These are phyloP conservation scores for Drosophila leonis DNA, from an alignment of 2,888 invertebrate species.

Conservation along the genomic window DNA sequence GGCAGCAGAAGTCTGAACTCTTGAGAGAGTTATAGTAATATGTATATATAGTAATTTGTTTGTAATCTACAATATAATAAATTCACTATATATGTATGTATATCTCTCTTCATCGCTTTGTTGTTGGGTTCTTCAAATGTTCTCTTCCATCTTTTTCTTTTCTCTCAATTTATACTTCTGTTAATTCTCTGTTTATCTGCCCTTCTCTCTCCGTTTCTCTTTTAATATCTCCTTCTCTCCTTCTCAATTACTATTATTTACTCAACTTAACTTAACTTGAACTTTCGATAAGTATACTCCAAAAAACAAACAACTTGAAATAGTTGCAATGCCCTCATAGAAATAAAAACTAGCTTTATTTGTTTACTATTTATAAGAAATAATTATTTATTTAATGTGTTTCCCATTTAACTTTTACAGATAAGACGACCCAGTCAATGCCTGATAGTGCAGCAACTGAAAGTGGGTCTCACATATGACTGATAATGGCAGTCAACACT, in stretches of 20 bases:
- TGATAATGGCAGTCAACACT: constrained; percentile 64
- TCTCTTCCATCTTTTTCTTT: too few species aligned
- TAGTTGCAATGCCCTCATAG: neutral
- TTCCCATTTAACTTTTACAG: constrained; percentile 48
- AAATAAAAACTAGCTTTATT: constrained; percentile 9
- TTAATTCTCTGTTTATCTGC: too few species aligned
- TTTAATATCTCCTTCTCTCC: neutral
- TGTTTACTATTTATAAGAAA: constrained; percentile 32
- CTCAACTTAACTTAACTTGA: neutral
- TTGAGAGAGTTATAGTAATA: neutral
- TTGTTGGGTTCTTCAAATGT: too few species aligned
- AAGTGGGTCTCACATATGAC: constrained; percentile 61
- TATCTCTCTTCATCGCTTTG: too few species aligned
- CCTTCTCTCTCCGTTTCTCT: neutral
- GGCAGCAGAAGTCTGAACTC: too few species aligned
- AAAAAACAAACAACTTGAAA: neutral
- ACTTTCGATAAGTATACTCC: neutral
- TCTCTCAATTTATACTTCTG: too few species aligned
- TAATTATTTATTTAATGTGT: constrained; percentile 42
- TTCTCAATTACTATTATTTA: neutral
- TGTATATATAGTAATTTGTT: too few species aligned
- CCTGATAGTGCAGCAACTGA: constrained; percentile 53
- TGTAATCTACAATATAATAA: neutral
- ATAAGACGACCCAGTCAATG: constrained; percentile 63
- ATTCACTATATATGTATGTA: too few species aligned